Evolutionary conservation across 2,888 invertebrate genomes (phyloP).

Genomic region (Chrysotoxum bicinctum): DNA sequence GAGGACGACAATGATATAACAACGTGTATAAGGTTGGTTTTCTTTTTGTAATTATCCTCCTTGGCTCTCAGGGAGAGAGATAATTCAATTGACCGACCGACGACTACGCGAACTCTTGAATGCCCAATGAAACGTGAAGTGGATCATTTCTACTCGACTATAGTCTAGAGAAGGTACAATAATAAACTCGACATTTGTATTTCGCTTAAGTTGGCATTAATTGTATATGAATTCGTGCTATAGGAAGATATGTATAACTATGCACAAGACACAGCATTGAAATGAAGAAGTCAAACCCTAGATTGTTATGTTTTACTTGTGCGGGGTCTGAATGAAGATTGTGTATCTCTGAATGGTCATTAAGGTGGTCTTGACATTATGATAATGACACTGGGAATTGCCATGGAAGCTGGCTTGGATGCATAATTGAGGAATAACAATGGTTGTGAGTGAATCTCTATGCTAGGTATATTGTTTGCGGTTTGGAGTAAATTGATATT

Average conservation of each 20-base stretch:
- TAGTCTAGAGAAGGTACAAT: not conserved
- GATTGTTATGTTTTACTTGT: conserved; percentile 34
- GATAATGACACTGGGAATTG: conserved; percentile 56
- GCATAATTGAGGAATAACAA: conserved; percentile 1
- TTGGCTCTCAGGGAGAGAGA: not conserved
- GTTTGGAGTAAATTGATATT: not conserved
- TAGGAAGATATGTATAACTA: not conserved
- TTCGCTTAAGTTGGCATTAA: conserved; percentile 62
- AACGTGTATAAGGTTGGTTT: not conserved
- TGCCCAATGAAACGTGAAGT: conserved; percentile 44
- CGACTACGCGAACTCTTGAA: conserved; percentile 13
- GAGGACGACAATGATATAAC: not conserved
- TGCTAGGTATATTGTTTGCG: not conserved
- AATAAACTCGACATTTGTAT: conserved; percentile 16
- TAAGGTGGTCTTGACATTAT: conserved; percentile 57
- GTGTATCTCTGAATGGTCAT: conserved; percentile 30
- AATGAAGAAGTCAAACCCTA: conserved; percentile 48
- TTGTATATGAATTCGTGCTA: conserved; percentile 46
- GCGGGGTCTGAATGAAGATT: conserved; percentile 40
- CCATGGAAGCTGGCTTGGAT: conserved; percentile 12
- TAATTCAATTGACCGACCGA: conserved; percentile 45
- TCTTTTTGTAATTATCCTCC: conserved; percentile 20
- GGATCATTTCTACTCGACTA: not conserved
- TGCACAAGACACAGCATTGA: conserved; percentile 7
- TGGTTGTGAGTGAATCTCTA: not conserved